Base-by-base conservation (phyloP, 2,113 vertebrate genomes). In the Tupaia chinensis region DNA sequence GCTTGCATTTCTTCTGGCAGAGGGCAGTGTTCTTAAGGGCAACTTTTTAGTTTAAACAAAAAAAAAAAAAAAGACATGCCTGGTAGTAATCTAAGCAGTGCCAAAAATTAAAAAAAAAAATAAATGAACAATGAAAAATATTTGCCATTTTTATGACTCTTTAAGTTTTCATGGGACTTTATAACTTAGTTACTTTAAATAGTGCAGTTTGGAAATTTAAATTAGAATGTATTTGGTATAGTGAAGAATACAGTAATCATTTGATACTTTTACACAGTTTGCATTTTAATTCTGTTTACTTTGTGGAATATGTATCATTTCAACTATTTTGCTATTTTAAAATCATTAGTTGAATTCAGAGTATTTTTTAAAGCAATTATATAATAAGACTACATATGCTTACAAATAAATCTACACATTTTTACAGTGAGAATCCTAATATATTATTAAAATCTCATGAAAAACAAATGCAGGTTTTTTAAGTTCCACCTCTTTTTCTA, bases 281-380 rank as follows among this genome's bases (percentile, higher is more conserved):
- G 11, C 34, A 16, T 32, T 87, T 96, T 94, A 54, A 70, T 79
- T 96, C 56, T 86, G 17, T 89, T 91, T 89, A 32, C n/a, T 5
- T 74, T 66, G 15, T 58, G 34, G n/a, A 34, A 70, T 54, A 68
- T 77, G 72, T 70, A 80, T 13, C 14, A 79, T 93, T 74, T 95
- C 17, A 74, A 63, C 4, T 66, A 74, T 23, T 83, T 34, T 83
- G 16, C 29, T 25, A 80, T 65, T 87, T 88, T 66, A 79, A 96
- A 89, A 87, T 23, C 82, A 93, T n/a, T 88, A 92, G 4, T 9
- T 32, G 44, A 91, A 61, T 69, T 91, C 81, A 95, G 16, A 95
- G 53, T 60, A 77, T 44, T 56, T 81, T 78, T 3, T 14, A 74
- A 74, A 53, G 19, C 12, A 69, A 78, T 78, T 79, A 87, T 25